Evolutionary conservation across 1,140 invertebrate species (phyloP).

Genomic region (Mizuhopecten yessoensis): DNA sequence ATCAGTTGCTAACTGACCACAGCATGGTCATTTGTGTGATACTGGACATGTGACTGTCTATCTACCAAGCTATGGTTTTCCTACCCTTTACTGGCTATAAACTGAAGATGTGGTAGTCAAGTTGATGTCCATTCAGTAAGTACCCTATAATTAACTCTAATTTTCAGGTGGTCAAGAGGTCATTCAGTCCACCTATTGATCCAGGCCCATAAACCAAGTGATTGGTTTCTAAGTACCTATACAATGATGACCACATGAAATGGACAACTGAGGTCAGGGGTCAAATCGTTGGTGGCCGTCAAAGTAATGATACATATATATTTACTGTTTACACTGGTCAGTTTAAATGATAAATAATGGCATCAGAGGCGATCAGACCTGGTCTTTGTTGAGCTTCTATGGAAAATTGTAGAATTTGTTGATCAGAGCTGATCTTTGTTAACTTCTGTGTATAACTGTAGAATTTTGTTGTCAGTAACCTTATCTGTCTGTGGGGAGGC

Average conservation of each 20-base stretch:
- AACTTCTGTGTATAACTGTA: background rate
- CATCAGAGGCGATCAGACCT: background rate
- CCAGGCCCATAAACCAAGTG: conserved; percentile 1
- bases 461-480: background rate
- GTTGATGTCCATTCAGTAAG: background rate
- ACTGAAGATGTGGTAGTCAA: conserved; percentile 4
- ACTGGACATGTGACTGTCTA: background rate
- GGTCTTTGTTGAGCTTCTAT: background rate
- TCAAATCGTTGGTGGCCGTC: background rate
- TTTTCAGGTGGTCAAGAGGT: background rate
- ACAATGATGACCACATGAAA: conserved; percentile 6
- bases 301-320: background rate
- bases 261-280: background rate
- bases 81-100: background rate
- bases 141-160: background rate
- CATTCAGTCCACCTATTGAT: background rate
- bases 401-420: background rate
- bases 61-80: background rate
- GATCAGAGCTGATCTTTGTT: background rate
- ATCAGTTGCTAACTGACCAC: background rate
- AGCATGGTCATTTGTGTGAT: background rate
- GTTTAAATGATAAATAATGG: background rate
- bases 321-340: background rate
- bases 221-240: conserved; percentile 16
- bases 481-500: background rate